Evolutionary conservation across 2,797 vertebrate species (phyloP), one percentile per base, ranked within the genome.

Genomic region (Sebastes goodei): DNA sequence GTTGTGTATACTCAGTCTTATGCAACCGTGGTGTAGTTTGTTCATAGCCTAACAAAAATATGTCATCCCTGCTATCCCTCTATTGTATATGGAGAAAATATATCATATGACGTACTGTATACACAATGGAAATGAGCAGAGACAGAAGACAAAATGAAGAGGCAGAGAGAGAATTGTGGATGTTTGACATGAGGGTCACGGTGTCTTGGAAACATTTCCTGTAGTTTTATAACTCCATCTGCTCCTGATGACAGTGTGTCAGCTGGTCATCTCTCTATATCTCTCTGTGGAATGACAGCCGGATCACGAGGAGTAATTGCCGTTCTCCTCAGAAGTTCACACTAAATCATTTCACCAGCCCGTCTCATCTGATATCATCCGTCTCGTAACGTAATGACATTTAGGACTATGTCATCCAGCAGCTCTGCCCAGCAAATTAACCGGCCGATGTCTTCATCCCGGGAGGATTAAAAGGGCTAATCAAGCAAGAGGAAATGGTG

Each of bases 271-370:
- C 71, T 56, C 68, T 70, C 23, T 68, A 4, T 52, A n/a, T 52
- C 52, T 30, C 57, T 20, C 7, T 29, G 20, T 52, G 49, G 49
- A 52, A 20, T 52, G 76, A 80, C 81, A 76, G 71, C 15, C 21
- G 12, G 68, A 86, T 82, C 71, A 76, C 61, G 3, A 79, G 71
- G 70, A 81, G 49, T 86, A 84, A 87, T 87, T 68, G 67, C 80
- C 15, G n/a, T 64, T 67, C 69, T 69, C 29, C 64, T 71, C 75
- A 27, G 35, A 69, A 71, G 65, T 81, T 76, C 29, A 21, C n/a
- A 46, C 25, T 55, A 65, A 71, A 76, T 86, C 30, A 74, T 71
- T 76, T 72, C 65, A 33, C 21, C 53, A 30, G 30, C 30, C 42
- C 30, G 72, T 81, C 61, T 67, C 23, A 59, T 86, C 76, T 63